Percentiles rank a stretch among this genome's conserved stretches.
These are phyloP conservation scores for Diprion similis DNA, from an alignment of 1,140 invertebrate species.

Conservation along the genomic window DNA sequence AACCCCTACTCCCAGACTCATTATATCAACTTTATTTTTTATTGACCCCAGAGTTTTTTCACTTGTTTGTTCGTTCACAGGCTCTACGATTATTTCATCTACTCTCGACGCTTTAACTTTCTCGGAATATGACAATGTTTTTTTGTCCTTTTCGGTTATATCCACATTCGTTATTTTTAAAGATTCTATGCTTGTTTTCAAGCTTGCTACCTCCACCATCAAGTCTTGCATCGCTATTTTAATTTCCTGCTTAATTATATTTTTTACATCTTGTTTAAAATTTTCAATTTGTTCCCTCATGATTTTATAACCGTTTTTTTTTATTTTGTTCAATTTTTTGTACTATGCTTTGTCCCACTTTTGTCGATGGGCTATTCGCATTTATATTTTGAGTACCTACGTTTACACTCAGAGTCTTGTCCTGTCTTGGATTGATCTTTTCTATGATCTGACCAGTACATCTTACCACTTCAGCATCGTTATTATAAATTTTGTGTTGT, in stretches of 20 bases:
- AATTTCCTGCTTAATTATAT: background rate
- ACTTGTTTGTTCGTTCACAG: slow-evolving; percentile 17
- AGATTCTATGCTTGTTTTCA: no score
- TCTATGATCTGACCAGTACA: slow-evolving; percentile 11
- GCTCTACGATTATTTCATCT: slow-evolving; percentile 10
- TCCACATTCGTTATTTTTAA: background rate
- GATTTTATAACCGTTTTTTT: no score
- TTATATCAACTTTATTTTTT: slow-evolving; percentile 13
- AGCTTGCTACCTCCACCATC: background rate
- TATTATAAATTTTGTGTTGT: slow-evolving; percentile 14
- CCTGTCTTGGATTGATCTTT: background rate
- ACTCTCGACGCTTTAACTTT: background rate
- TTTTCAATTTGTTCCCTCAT: no score
- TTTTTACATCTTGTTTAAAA: background rate
- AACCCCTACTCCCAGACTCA: slow-evolving; percentile 18
- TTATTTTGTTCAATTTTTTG: slow-evolving; percentile 4
- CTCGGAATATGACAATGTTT: background rate
- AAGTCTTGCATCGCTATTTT: background rate
- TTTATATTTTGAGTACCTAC: background rate
- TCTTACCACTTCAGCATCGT: slow-evolving; percentile 9
- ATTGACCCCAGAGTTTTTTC: background rate
- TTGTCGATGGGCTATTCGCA: background rate
- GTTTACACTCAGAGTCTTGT: background rate
- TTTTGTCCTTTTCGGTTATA: background rate
- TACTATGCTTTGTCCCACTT: background rate